Evolutionary conservation across 2,888 invertebrate genomes (phyloP).

Genomic region (Sturmia bella): DNA sequence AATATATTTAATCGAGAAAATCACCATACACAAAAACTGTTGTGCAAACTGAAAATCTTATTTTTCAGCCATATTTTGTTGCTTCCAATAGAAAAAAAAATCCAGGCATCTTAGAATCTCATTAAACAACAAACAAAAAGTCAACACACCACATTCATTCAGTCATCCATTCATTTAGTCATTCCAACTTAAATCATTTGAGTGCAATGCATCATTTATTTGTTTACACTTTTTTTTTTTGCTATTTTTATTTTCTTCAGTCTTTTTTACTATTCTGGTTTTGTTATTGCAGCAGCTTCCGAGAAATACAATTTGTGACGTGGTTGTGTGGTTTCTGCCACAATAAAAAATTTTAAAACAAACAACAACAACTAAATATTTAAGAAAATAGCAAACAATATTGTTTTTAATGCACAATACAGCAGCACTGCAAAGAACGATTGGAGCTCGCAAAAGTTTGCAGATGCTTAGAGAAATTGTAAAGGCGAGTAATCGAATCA

Average conservation of each 20-base stretch:
- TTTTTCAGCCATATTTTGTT: background rate
- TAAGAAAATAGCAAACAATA: slow-evolving; percentile 13
- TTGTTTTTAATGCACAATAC: slow-evolving; percentile 13
- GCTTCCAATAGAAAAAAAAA: background rate
- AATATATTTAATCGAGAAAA: background rate
- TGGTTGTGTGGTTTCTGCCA: slow-evolving; percentile 65
- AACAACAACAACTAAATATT: slow-evolving; percentile 12
- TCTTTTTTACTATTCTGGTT: slow-evolving; percentile 7
- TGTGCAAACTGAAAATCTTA: slow-evolving; percentile 4
- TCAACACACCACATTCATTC: slow-evolving; percentile 26
- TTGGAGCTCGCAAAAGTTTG: background rate
- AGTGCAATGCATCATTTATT: slow-evolving; percentile 68
- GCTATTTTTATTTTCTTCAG: background rate
- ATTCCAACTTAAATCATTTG: slow-evolving; percentile 61
- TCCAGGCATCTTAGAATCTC: slow-evolving; percentile 7
- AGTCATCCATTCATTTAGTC: slow-evolving; percentile 55
- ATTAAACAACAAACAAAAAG: slow-evolving; percentile 13
- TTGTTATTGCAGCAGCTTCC: slow-evolving; percentile 38
- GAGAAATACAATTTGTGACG: slow-evolving; percentile 62
- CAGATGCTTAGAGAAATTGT: too few species aligned
- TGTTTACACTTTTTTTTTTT: slow-evolving; percentile 46
- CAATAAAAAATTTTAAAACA: slow-evolving; percentile 39
- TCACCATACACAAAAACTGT: background rate
- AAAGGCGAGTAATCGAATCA: too few species aligned
- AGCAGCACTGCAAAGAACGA: background rate